A percentile compares a stretch with the other conserved stretches of the same genome.
Evolutionary conservation across 2,888 invertebrate genomes (phyloP).

Genomic region (Cryptus armator): DNA sequence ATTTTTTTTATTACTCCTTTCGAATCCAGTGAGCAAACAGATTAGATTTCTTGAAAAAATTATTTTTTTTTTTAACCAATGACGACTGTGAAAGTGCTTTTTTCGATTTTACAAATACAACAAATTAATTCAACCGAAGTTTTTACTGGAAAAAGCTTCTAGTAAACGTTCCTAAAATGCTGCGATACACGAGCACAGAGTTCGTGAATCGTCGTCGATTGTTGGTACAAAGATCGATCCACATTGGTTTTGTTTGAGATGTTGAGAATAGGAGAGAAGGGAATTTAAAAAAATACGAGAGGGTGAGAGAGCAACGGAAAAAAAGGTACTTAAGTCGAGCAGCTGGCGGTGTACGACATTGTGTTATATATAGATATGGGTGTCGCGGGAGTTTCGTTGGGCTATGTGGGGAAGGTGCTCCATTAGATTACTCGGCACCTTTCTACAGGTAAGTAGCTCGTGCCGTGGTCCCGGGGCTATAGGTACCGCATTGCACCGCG

Average conservation of each 20-base stretch:
- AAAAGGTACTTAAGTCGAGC: slow-evolving; percentile 48
- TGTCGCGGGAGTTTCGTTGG: slow-evolving; percentile 37
- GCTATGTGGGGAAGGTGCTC: slow-evolving; percentile 40
- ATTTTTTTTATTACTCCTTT: too few relatives aligned
- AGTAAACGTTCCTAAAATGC: not conserved
- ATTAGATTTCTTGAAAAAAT: too few relatives aligned
- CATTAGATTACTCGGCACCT: slow-evolving; percentile 66
- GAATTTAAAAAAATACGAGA: slow-evolving; percentile 13
- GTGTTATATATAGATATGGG: slow-evolving; percentile 25
- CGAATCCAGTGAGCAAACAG: too few relatives aligned
- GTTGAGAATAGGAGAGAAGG: slow-evolving; percentile 23
- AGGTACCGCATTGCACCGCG: slow-evolving; percentile 37
- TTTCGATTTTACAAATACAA: not conserved
- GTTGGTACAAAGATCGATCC: not conserved
- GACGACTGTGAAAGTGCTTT: too few relatives aligned
- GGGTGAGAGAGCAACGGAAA: not conserved
- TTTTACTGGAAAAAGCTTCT: not conserved
- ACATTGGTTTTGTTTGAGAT: slow-evolving; percentile 1
- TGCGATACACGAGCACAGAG: not conserved
- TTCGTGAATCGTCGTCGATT: too few relatives aligned
- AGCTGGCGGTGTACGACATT: slow-evolving; percentile 33
- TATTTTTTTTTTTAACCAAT: too few relatives aligned
- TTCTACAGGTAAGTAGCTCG: slow-evolving; percentile 59
- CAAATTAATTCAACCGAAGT: not conserved
- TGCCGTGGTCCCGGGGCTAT: slow-evolving; percentile 14